Evolutionary conservation across 2,888 invertebrate species (phyloP).

Genomic region (Glaucopsyche alexis): DNA sequence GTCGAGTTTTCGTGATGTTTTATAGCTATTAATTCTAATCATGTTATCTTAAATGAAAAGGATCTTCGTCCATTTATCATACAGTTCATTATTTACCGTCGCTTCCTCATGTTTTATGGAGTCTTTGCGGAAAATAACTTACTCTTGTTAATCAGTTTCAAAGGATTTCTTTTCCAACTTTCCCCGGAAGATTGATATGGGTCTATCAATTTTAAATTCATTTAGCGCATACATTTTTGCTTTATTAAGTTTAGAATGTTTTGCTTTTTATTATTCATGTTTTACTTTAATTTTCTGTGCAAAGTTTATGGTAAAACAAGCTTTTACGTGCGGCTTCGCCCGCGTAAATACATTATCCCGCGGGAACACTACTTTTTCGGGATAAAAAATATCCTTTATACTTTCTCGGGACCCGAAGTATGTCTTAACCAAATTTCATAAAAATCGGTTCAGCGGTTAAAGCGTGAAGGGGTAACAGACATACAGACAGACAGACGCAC

Average conservation of each 20-base stretch:
- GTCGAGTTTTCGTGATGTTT: conserved; percentile 13
- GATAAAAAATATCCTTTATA: no score
- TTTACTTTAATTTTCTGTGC: no score
- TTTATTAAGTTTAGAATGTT: not conserved
- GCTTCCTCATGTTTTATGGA: conserved; percentile 29
- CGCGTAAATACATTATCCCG: no score
- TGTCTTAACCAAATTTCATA: no score
- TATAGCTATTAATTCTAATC: conserved; percentile 46
- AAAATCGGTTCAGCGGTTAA: no score
- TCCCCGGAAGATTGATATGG: conserved; percentile 28
- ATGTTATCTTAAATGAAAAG: conserved; percentile 46
- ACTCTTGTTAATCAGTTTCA: conserved; percentile 32
- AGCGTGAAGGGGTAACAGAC: no score
- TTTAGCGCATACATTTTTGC: conserved; percentile 19
- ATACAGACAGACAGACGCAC: no score
- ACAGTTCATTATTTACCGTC: conserved; percentile 37
- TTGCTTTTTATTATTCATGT: not conserved
- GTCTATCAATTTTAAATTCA: conserved; percentile 24
- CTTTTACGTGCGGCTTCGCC: no score
- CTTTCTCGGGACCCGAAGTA: no score
- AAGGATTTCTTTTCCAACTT: conserved; percentile 31
- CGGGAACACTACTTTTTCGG: no score
- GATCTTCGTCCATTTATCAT: conserved; percentile 45
- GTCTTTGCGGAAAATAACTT: conserved; percentile 29
- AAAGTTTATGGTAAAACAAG: no score